Base-by-base conservation (phyloP, 2,888 invertebrate species). In the Orthosia gothica region DNA sequence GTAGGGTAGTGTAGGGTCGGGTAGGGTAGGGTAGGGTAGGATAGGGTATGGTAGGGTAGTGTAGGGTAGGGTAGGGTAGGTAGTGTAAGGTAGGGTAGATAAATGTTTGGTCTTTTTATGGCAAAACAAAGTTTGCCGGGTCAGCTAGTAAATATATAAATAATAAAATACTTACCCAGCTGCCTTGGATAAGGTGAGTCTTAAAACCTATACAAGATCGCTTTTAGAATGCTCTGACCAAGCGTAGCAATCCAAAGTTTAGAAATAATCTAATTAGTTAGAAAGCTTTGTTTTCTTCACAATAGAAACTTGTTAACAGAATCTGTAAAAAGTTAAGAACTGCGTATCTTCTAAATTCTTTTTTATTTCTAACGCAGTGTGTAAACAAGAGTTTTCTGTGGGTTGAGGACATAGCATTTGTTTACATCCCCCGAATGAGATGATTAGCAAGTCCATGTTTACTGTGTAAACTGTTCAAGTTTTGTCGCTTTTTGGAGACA, bases 341-440 rank as follows among this genome's bases (percentile, higher is more conserved):
- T 13, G 26, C 3, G 16, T 45, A 70, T 52, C 12, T 59, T 59
- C 40, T 45, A 9, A 45, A 64, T 45, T 65, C 45, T 55, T 49
- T 63, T 4, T 13, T 45, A 58, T 32, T 67, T 32, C 16, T 63
- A 13, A 50, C 45, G 26, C 49, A 40, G 57, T 54, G 11, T 26
- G 13, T 15, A 62, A 62, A 76, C 50, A 32, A 20, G 58, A 49
- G 32, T 54, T 16, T 23, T n/a, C 16, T 23, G 40, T 55, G 16
- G 18, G 54, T 64, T 23, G 23, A 55, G 70, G 77, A 52, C 62
- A 57, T n/a, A 20, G 9, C 5, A 47, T 57, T 70, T 76, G 64
- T 70, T 76, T 76, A 61, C 50, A 52, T 65, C 61, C 16, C 32
- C 63, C 2, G 13, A 59, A 57, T 18, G 49, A 13, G 16, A 49